Evolutionary conservation across 2,888 invertebrate species (phyloP).

Genomic region (Capitulum mitella): DNA sequence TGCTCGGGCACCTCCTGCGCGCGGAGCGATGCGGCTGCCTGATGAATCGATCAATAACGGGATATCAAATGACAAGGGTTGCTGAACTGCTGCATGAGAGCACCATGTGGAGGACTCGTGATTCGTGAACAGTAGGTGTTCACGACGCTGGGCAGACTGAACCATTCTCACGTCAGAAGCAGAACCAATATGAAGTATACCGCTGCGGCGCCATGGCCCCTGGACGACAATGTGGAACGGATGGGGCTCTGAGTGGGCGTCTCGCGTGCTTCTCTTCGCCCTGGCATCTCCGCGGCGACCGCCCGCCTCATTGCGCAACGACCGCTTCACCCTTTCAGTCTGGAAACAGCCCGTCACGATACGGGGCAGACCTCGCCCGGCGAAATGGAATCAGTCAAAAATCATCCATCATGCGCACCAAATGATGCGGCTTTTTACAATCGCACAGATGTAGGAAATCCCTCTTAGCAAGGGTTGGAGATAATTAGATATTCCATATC

Average conservation of each 20-base stretch:
- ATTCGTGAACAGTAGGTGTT: too few relatives aligned
- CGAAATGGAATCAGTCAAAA: neutral
- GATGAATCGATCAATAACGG: neutral
- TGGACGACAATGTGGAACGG: neutral
- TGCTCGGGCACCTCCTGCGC: neutral
- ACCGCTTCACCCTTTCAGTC: neutral
- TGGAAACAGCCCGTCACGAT: neutral
- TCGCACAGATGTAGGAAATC: slow-evolving; percentile 20
- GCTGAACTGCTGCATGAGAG: too few relatives aligned
- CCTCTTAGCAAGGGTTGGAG: slow-evolving; percentile 14
- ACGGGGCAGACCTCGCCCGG: neutral
- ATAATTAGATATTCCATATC: slow-evolving; percentile 17
- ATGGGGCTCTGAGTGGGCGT: neutral
- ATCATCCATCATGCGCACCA: neutral
- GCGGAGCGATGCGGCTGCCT: neutral
- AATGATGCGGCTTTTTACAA: slow-evolving; percentile 11
- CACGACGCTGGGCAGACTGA: too few relatives aligned
- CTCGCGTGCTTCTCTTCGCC: neutral
- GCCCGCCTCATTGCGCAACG: neutral
- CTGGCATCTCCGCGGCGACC: neutral
- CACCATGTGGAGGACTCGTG: too few relatives aligned
- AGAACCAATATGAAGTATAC: too few relatives aligned
- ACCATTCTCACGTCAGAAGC: too few relatives aligned
- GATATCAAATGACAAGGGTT: neutral
- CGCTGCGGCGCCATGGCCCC: neutral